A percentile compares a stretch with the other conserved stretches of the same genome.
Evolutionary conservation across 2,797 vertebrate species (phyloP).

Genomic region (Choloepus didactylus): DNA sequence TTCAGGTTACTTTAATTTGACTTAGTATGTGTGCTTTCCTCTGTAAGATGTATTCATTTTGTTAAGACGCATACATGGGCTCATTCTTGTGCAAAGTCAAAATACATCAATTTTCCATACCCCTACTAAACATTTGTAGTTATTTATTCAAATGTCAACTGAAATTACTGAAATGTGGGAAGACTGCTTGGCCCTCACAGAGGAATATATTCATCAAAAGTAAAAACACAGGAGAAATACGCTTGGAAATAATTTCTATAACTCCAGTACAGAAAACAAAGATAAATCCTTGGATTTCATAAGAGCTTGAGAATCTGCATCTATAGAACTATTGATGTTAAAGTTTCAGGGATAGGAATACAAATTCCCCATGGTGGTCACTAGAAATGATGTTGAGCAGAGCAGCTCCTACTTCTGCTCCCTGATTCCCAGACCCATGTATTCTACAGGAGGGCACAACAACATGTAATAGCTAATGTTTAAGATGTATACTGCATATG

Average conservation of each 20-base stretch:
- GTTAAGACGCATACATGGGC: not conserved
- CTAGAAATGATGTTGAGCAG: too few relatives aligned
- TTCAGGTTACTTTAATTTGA: not conserved
- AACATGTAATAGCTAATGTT: too few relatives aligned
- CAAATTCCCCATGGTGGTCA: too few relatives aligned
- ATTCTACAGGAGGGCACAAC: too few relatives aligned
- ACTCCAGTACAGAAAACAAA: too few relatives aligned
- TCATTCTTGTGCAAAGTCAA: not conserved
- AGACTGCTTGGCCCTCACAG: not conserved
- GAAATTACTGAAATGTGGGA: not conserved
- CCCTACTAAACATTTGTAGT: not conserved
- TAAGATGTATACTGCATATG: too few relatives aligned
- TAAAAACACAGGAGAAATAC: slow-evolving; percentile 14
- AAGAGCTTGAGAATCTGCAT: too few relatives aligned
- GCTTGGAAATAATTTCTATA: not conserved
- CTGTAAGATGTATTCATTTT: not conserved
- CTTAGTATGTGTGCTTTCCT: not conserved
- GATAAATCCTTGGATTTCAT: too few relatives aligned
- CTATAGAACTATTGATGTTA: too few relatives aligned
- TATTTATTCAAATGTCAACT: slow-evolving; percentile 17
- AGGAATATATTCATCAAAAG: not conserved
- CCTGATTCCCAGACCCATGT: too few relatives aligned
- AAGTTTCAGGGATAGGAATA: too few relatives aligned
- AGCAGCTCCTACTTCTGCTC: too few relatives aligned
- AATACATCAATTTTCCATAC: not conserved